Evolutionary conservation across 2,888 invertebrate genomes (phyloP).

Genomic region (Allacma fusca): DNA sequence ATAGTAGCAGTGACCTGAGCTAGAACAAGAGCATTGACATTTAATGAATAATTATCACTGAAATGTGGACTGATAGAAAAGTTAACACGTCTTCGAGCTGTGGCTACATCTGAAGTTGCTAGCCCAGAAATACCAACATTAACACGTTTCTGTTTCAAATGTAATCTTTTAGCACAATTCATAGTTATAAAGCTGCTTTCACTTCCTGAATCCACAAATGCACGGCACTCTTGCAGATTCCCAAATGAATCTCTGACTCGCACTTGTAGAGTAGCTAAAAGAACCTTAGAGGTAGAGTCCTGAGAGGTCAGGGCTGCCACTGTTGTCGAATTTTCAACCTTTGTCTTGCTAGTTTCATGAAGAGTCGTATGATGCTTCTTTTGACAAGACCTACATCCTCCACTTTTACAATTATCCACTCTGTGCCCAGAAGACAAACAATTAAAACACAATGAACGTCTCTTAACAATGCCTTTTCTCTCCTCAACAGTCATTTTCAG

Average conservation of each 20-base stretch:
- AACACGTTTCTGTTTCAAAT: neutral
- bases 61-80: too few relatives aligned
- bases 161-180: neutral
- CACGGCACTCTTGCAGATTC: slow-evolving; percentile 1
- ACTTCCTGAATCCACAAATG: slow-evolving; percentile 28
- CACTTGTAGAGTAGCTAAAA: too few relatives aligned
- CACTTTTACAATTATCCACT: neutral
- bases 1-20: neutral
- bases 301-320: too few relatives aligned
- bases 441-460: neutral
- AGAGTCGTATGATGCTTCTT: neutral
- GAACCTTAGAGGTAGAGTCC: too few relatives aligned
- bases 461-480: neutral
- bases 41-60: too few relatives aligned
- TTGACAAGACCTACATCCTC: neutral
- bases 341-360: neutral
- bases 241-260: too few relatives aligned
- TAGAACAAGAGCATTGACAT: neutral
- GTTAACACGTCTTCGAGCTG: too few relatives aligned
- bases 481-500: neutral
- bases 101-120: neutral
- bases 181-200: slow-evolving; percentile 22
- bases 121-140: slow-evolving; percentile 18
- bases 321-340: too few relatives aligned
- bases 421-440: neutral